Evolutionary conservation across 2,888 invertebrate species (phyloP), one percentile per base, ranked within the genome.

Genomic region (Tromatobia lineatoria): DNA sequence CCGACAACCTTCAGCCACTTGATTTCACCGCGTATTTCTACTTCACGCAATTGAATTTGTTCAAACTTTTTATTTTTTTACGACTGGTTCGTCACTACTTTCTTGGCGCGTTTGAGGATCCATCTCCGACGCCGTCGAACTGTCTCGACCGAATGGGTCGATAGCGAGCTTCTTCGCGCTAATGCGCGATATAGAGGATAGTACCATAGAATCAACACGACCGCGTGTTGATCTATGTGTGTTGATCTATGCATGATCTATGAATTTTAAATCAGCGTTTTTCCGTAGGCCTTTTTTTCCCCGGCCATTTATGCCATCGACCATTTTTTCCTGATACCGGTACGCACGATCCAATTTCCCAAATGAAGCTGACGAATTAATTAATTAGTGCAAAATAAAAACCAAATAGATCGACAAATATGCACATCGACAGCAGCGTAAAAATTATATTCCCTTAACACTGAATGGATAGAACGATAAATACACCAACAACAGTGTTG

Each of bases 401-500:
- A 29, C 29, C 29, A 29, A 29, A 29, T 29, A 29, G 29, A 29
- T 29, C 29, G 29, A 29, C 29, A 29, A 29, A 29, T 29, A 29
- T 29, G 29, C 29, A 29, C 29, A 29, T 29, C 29, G 29, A 29
- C 29, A 29, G 29, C 29, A 29, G 29, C 4, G 29, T 3, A 29
- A 29, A 29, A 29, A 29, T 29, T 29, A 29, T 29, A 29, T 29
- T 29, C 29, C 29, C 4, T 29, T 29, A 29, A 29, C 29, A 29
- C 29, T 29, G 29, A 29, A 29, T 29, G 29, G 29, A 29, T 29
- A 29, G 29, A 29, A 29, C 52, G n/a, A 52, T 52, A 52, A 2
- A n/a, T 52, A 52, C 52, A 20, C 52, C 52, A 20, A 52, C 52
- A 52, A n/a, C 52, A 52, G 52, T 52, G 52, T 52, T 52, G 18